phyloP scores from a whole-genome alignment of 2,797 vertebrate genomes.

The Xenops minutus region DNA sequence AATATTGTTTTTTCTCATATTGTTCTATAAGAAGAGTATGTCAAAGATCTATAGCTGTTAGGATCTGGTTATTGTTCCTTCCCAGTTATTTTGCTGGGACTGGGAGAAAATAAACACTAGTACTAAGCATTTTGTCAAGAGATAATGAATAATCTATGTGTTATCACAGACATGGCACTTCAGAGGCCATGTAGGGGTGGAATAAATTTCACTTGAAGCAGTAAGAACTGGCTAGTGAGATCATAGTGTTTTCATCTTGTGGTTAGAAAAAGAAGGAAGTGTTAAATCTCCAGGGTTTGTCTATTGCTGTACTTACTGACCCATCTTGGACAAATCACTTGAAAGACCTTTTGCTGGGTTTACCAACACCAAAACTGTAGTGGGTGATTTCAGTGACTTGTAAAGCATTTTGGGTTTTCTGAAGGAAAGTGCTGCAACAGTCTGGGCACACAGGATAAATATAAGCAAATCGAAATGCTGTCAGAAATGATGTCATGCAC shows the following conservation, averaged over 20 bases:
- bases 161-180: neutral
- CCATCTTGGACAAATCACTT: neutral
- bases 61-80: neutral
- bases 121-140: constrained; percentile 11
- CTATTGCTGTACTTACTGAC: neutral
- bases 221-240: neutral
- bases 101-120: neutral
- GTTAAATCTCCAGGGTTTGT: neutral
- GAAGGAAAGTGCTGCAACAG: neutral
- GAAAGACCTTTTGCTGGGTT: neutral
- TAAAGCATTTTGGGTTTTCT: neutral
- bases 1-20: neutral
- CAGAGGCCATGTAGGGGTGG: neutral
- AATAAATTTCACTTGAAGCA: constrained; percentile 4
- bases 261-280: neutral
- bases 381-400: neutral
- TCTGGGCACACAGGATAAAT: neutral
- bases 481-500: neutral
- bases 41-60: neutral
- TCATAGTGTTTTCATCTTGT: neutral
- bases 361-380: neutral
- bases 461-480: neutral
- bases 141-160: neutral
- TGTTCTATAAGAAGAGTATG: neutral
- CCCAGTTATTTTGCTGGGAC: neutral